Base-by-base conservation (phyloP, 2,888 invertebrate genomes). In the Sarcophaga carnaria region DNA sequence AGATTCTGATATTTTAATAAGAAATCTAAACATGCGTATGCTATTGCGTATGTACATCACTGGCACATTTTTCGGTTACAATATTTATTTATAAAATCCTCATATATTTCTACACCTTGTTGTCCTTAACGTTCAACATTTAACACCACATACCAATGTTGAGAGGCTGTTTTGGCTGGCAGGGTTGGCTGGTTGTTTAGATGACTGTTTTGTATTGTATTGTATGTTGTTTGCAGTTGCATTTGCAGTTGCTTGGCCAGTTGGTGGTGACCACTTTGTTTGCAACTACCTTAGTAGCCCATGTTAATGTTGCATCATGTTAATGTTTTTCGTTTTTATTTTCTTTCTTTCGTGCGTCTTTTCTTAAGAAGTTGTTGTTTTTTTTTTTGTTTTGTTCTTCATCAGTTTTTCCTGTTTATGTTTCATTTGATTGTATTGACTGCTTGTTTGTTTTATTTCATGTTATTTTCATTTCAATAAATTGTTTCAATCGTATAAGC, bases 71-170 rank as follows among this genome's bases (percentile, higher is more conserved):
- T 70, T 64, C 78, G 22, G 54, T 72, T 76, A 37, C 78, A 84
- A 87, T 84, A 84, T 87, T 84, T 87, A 81, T 87, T 60, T 79
- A 71, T 70, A 87, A 87, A 84, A 87, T 64, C 67, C 84, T 84
- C 84, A 84, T 87, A 87, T 87, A 87, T 87, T 84, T 87, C 81
- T 87, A 82, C 84, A 87, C 87, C 87, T 87, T 87, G 87, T 87
- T 84, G 81, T 87, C 84, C 84, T 87, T 82, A 84, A 75, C 87
- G 87, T 79, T 87, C 81, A 87, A 82, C 84, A 87, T 87, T 87
- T 87, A 87, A 82, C 87, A 87, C 84, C 75, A 82, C 87, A 87
- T 87, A 82, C 87, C 84, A 75, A 64, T 54, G 71, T 70, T 80
- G 78, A 83, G 82, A 79, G 85, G 78, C 74, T 60, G 78, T 20